phyloP scores from a whole-genome alignment of 2,797 vertebrate species.

The Schizothorax lantsangensis region DNA sequence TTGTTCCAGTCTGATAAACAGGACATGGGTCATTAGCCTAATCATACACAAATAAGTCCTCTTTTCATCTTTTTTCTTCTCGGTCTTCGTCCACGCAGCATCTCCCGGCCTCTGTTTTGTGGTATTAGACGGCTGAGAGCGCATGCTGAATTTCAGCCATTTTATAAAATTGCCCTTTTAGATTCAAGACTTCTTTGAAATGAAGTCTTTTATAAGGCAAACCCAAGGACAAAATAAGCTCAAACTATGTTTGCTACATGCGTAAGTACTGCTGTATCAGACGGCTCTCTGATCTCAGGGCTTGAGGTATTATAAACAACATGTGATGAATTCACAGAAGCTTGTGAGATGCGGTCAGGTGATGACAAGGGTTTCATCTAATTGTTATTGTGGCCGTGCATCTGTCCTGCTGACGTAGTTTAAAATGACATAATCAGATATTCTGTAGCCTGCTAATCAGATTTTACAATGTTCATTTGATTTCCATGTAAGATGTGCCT shows the following conservation, averaged over 20 bases:
- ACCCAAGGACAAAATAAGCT: neutral
- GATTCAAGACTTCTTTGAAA: slow-evolving; percentile 37
- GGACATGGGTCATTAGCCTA: slow-evolving; percentile 50
- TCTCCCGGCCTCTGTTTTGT: slow-evolving; percentile 1
- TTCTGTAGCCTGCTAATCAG: slow-evolving; percentile 2
- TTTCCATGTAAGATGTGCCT: neutral
- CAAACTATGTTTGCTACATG: slow-evolving; percentile 13
- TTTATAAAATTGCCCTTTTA: slow-evolving; percentile 42
- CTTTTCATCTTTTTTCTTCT: slow-evolving; percentile 34
- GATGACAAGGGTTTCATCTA: neutral
- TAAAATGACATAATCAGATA: slow-evolving; percentile 6
- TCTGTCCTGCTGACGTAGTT: slow-evolving; percentile 22
- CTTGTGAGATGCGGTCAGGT: slow-evolving; percentile 3
- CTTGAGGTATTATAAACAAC: neutral
- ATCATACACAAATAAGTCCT: slow-evolving; percentile 43
- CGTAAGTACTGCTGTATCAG: slow-evolving; percentile 20
- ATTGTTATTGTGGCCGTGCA: neutral
- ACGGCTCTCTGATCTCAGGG: slow-evolving; percentile 12
- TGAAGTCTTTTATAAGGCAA: slow-evolving; percentile 21
- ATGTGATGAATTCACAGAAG: neutral
- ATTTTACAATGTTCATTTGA: slow-evolving; percentile 16
- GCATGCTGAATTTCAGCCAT: slow-evolving; percentile 14
- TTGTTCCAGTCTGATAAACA: slow-evolving; percentile 50
- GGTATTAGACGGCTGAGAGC: neutral
- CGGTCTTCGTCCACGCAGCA: neutral